Conservation (phyloP, 2,113 vertebrate species). For the Meles meles region DNA sequence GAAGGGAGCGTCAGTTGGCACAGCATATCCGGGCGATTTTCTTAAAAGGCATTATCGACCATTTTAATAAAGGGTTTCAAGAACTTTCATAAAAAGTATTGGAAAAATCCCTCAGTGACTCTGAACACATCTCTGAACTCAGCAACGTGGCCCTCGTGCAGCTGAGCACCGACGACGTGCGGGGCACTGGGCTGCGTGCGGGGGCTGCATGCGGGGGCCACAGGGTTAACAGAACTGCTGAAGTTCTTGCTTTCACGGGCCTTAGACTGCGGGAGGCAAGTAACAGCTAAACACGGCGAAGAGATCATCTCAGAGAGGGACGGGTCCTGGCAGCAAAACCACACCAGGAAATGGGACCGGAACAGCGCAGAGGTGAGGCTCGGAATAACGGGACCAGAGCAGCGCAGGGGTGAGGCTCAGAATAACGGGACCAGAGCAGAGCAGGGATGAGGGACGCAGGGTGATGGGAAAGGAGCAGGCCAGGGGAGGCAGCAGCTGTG, state of each 20-base stretch:
- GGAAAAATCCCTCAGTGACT: neutral
- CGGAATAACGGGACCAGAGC: neutral
- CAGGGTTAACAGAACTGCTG: neutral
- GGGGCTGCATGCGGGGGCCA: neutral
- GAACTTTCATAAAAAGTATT: neutral
- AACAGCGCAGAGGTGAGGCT: neutral
- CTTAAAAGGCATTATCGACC: neutral
- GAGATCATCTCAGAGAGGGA: neutral
- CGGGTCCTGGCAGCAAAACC: neutral
- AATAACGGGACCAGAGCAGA: accelerated
- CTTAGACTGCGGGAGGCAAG: accelerated
- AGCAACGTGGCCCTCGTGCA: neutral
- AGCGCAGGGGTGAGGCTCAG: neutral
- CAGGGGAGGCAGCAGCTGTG: neutral
- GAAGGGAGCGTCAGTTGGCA: neutral
- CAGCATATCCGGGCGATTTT: neutral
- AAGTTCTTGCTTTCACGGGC: neutral
- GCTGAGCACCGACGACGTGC: neutral
- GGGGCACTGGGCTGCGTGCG: accelerated
- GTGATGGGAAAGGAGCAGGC: neutral
- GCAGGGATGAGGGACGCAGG: accelerated
- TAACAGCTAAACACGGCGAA: accelerated
- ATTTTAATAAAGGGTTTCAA: neutral
- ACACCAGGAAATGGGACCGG: neutral
- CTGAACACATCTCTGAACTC: neutral